Percentiles rank a stretch among this genome's conserved stretches.
phyloP scores from a whole-genome alignment of 2,888 invertebrate genomes.

The Antheraea yamamai region DNA sequence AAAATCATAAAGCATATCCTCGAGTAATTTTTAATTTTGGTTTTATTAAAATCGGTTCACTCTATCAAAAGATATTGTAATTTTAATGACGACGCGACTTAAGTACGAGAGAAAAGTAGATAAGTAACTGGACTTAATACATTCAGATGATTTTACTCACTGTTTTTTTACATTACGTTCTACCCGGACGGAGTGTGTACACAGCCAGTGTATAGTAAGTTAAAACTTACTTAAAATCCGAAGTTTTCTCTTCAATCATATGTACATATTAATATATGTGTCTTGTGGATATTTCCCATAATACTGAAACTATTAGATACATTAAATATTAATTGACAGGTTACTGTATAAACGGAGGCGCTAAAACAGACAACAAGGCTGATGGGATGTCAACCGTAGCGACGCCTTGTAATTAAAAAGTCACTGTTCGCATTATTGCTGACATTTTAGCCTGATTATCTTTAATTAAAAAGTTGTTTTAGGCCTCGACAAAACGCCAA shows the following conservation, averaged over 20 bases:
- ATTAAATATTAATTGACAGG: conserved; percentile 11
- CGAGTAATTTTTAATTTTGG: too few species aligned
- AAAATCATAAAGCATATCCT: too few species aligned
- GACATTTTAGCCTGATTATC: conserved; percentile 73
- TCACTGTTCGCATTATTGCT: conserved; percentile 64
- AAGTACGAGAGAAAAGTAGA: too few species aligned
- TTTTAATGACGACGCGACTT: too few species aligned
- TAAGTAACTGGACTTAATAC: too few species aligned
- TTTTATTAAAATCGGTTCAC: too few species aligned
- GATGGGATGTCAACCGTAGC: conserved; percentile 58
- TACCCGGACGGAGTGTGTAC: too few species aligned
- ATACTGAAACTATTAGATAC: neutral
- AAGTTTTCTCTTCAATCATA: neutral
- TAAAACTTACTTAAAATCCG: too few species aligned
- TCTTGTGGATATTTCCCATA: neutral
- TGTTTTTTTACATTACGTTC: too few species aligned
- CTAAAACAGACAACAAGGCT: conserved; percentile 24
- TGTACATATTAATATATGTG: too few species aligned
- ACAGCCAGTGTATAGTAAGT: neutral
- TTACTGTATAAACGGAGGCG: conserved; percentile 4
- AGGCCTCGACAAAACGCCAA: conserved; percentile 65
- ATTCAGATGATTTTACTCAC: too few species aligned
- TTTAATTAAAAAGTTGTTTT: conserved; percentile 79
- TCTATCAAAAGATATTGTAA: too few species aligned
- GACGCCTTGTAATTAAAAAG: conserved; percentile 66